phyloP scores from a whole-genome alignment of 2,113 vertebrate species.

The Condylura cristata region DNA sequence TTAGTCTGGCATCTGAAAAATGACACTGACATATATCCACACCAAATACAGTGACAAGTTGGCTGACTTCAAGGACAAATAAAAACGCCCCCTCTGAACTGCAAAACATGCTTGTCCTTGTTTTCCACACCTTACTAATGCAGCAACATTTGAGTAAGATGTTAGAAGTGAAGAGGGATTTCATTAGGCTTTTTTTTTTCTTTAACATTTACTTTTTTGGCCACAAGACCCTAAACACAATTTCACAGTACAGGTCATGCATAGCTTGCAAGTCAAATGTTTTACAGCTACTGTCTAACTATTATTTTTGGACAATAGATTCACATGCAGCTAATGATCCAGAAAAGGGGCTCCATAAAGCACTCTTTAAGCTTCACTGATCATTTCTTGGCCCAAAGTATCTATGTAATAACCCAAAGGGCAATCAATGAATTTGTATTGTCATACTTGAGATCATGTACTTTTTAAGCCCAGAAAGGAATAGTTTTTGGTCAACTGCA shows the following conservation, averaged over 20 bases:
- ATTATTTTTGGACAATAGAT: conserved; percentile 57
- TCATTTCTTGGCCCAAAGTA: conserved; percentile 15
- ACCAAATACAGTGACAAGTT: conserved; percentile 23
- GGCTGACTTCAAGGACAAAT: conserved; percentile 59
- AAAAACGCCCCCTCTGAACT: background rate
- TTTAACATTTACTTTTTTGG: conserved; percentile 62
- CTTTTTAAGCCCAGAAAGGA: conserved; percentile 40
- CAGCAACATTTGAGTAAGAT: background rate
- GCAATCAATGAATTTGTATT: conserved; percentile 9
- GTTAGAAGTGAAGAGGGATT: conserved; percentile 10
- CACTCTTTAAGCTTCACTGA: background rate
- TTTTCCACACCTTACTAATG: background rate
- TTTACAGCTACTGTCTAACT: conserved; percentile 64
- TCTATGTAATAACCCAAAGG: conserved; percentile 36
- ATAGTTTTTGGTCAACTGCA: background rate
- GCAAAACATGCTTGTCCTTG: conserved; percentile 9
- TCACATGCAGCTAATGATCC: conserved; percentile 72
- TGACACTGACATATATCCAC: background rate
- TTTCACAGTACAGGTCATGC: conserved; percentile 72
- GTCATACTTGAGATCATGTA: conserved; percentile 1
- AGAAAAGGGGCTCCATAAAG: conserved; percentile 46
- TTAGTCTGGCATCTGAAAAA: conserved; percentile 56
- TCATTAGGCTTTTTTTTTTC: conserved; percentile 1
- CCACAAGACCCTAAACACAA: conserved; percentile 72
- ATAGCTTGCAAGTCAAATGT: conserved; percentile 63